These are phyloP conservation scores for Pteronotus mesoamericanus DNA, from an alignment of 2,797 vertebrate genomes.

Conservation along the genomic window DNA sequence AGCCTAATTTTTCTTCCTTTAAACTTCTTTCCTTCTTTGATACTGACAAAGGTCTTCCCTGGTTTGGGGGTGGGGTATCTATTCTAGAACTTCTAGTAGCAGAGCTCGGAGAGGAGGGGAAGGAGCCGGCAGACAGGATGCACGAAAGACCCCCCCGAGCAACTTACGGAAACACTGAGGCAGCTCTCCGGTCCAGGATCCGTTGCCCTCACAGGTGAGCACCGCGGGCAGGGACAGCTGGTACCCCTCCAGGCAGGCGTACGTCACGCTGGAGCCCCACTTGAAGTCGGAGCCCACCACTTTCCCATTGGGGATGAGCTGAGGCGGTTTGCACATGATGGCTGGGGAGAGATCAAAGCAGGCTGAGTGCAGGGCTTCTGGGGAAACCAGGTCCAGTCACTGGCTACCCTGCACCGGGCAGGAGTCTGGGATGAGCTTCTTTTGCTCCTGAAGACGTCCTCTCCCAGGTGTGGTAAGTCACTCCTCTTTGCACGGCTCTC, in stretches of 20 bases:
- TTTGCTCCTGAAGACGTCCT: neutral
- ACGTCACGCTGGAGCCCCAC: conserved; percentile 96
- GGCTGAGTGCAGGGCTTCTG: neutral
- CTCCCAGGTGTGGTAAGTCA: neutral
- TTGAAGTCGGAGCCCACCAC: conserved; percentile 93
- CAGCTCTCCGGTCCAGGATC: conserved; percentile 96
- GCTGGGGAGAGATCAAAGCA: conserved; percentile 81
- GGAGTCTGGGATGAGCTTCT: neutral
- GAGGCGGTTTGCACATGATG: conserved; percentile 90
- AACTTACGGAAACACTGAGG: conserved; percentile 98
- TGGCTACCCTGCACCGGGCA: fast-evolving
- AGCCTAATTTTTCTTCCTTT: neutral
- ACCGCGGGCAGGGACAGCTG: conserved; percentile 96
- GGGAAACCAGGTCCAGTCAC: neutral
- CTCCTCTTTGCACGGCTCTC: neutral
- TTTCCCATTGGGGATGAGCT: conserved; percentile 92
- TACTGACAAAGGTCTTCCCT: neutral
- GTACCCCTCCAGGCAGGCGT: conserved; percentile 95
- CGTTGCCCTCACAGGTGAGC: conserved; percentile 94
- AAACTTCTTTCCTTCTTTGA: neutral
- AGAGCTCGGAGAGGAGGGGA: neutral
- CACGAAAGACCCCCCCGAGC: neutral
- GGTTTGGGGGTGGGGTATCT: neutral
- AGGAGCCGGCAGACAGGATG: neutral
- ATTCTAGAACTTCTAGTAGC: neutral